Conservation (phyloP, 2,797 vertebrate genomes). For the Craterocephalus amniculus region DNA sequence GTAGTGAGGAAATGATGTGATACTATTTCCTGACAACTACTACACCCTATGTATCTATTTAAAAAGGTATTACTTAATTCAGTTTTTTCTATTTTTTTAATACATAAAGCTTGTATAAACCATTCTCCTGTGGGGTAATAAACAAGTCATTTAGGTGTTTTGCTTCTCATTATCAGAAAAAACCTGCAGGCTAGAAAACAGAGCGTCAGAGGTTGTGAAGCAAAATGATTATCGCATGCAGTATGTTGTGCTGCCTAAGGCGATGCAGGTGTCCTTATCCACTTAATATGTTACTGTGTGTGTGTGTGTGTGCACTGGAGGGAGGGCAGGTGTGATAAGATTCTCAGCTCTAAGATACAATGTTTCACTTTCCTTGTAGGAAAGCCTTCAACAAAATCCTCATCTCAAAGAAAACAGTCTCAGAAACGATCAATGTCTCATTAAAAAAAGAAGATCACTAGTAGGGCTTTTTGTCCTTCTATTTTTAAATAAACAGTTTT, state of each 20-base stretch:
- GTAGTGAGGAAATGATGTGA: too few relatives aligned
- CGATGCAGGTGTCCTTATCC: conserved; percentile 35
- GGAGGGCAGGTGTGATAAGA: conserved; percentile 8
- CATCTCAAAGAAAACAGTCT: conserved; percentile 24
- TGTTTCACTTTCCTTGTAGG: conserved; percentile 37
- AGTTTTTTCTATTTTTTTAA: background rate
- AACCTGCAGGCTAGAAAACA: conserved; percentile 69
- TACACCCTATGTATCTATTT: too few relatives aligned
- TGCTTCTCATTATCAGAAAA: conserved; percentile 54
- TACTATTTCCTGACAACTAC: too few relatives aligned
- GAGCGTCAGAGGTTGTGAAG: conserved; percentile 19
- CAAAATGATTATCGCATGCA: conserved; percentile 24
- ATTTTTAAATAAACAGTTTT: too few relatives aligned
- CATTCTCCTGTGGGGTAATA: background rate
- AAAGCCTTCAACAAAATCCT: conserved; percentile 31
- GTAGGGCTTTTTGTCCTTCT: too few relatives aligned
- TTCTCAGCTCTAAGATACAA: conserved; percentile 12
- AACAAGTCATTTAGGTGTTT: conserved; percentile 39
- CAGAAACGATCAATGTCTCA: background rate
- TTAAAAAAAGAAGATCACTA: conserved; percentile 33
- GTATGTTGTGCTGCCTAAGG: conserved; percentile 62
- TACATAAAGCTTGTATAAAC: background rate
- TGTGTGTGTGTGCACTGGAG: background rate
- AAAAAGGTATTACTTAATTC: background rate
- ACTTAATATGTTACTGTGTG: conserved; percentile 63